Evolutionary conservation across 2,888 invertebrate genomes (phyloP), one percentile per base, ranked within the genome.

Genomic region (Uropetala carovei): DNA sequence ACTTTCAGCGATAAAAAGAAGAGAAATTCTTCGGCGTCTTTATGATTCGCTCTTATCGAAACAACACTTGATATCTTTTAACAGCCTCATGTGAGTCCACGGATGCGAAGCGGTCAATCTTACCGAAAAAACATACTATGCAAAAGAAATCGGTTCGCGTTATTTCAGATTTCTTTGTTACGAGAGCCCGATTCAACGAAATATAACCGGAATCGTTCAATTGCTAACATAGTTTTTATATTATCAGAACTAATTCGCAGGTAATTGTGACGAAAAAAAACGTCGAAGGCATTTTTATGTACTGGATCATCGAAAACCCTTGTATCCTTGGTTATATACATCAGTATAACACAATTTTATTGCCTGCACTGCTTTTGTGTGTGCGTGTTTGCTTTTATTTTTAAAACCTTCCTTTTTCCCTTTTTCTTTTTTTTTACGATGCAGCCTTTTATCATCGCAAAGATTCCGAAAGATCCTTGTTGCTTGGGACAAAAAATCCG

Each of bases 261-360:
- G 89, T 64, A 64, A 89, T 89, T 89, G 64, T 64, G 27, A 89
- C n/a, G 64, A 89, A 56, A 89, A 89, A 89, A 64, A 83, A 82
- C 27, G 10, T 30, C 43, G n/a, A 60, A 18, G 89, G 89, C 60
- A 89, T 89, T 89, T 89, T 89, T 89, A 89, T 89, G 60, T 64
- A 89, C 89, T 89, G 89, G 43, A 68, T 60, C 64, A 64, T 89
- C 64, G 89, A 43, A 68, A 64, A 89, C 64, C 64, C 89, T 89
- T 89, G 89, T 89, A 89, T 64, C 89, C 64, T 56, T 43, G 64
- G 64, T 64, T 89, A 60, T 89, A 89, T 89, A 89, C 89, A 89
- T 89, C 89, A 89, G 89, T 89, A 89, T 89, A 89, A 89, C 89
- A 89, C 89, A 89, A 64, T 60, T 89, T 89, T 89, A 89, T 89